phyloP scores from a whole-genome alignment of 1,140 invertebrate genomes.

The Augochlora pura region DNA sequence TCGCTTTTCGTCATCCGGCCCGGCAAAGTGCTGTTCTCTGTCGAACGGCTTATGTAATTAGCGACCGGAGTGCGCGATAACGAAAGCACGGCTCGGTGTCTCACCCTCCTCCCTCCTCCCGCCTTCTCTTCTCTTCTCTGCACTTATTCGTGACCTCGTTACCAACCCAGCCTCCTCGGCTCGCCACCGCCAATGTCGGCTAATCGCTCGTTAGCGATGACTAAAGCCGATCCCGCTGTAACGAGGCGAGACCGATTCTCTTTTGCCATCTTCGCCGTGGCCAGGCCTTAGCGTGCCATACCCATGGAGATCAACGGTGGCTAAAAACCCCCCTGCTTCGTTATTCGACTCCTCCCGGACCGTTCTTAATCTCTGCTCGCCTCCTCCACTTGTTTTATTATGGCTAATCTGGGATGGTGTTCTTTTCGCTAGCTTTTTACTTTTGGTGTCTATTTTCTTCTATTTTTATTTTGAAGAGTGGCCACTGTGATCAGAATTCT shows the following conservation, averaged over 20 bases:
- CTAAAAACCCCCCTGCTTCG: neutral
- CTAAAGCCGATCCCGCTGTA: slow-evolving; percentile 40
- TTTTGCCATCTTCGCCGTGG: neutral
- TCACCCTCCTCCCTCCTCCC: too few species aligned
- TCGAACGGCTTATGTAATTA: slow-evolving; percentile 29
- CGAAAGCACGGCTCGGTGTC: slow-evolving; percentile 30
- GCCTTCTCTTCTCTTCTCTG: too few species aligned
- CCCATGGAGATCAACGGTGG: too few species aligned
- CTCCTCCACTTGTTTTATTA: neutral
- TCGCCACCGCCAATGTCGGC: slow-evolving; percentile 31
- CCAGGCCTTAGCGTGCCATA: neutral
- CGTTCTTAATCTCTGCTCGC: too few species aligned
- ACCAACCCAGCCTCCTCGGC: slow-evolving; percentile 7
- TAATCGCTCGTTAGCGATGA: slow-evolving; percentile 53
- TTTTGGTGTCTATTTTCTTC: too few species aligned
- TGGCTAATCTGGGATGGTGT: too few species aligned
- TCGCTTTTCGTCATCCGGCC: neutral
- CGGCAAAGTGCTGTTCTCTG: slow-evolving; percentile 19
- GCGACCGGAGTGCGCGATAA: slow-evolving; percentile 30
- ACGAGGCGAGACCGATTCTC: slow-evolving; percentile 43
- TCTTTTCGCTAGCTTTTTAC: too few species aligned
- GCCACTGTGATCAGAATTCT: too few species aligned
- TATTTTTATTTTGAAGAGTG: too few species aligned
- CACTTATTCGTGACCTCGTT: slow-evolving; percentile 42
- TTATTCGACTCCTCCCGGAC: neutral